Conservation (phyloP, 2,888 invertebrate genomes). For the Andrena trimmerana region DNA sequence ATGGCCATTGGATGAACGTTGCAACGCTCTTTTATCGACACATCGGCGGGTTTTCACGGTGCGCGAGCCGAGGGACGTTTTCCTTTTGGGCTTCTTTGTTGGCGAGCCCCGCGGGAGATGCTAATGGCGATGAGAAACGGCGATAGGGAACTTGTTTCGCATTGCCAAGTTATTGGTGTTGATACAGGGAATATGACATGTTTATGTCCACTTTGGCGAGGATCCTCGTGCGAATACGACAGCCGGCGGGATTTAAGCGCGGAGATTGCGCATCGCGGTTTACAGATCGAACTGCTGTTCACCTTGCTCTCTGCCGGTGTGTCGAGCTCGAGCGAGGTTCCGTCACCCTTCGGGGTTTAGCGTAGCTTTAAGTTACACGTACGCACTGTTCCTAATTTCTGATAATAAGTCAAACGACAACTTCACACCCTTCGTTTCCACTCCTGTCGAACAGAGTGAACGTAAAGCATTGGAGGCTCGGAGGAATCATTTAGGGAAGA, state of each 20-base stretch:
- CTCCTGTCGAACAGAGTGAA: too few relatives aligned
- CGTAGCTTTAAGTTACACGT: too few relatives aligned
- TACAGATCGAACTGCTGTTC: too few relatives aligned
- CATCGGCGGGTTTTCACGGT: constrained; percentile 50
- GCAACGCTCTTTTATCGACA: constrained; percentile 31
- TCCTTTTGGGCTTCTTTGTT: constrained; percentile 42
- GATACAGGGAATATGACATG: constrained; percentile 39
- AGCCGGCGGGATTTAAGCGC: background rate
- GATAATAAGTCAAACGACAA: too few relatives aligned
- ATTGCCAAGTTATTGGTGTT: constrained; percentile 27
- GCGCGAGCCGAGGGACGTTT: constrained; percentile 28
- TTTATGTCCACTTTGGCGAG: constrained; percentile 21
- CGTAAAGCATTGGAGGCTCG: too few relatives aligned
- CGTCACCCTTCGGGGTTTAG: too few relatives aligned
- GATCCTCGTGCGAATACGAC: constrained; percentile 17
- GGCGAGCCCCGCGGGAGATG: constrained; percentile 1
- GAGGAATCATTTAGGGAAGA: background rate
- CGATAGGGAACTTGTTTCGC: constrained; percentile 38
- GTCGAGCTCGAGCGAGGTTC: too few relatives aligned
- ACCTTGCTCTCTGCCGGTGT: too few relatives aligned
- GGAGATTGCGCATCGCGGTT: background rate
- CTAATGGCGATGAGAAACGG: constrained; percentile 24
- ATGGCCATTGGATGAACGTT: constrained; percentile 30
- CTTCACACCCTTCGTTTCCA: too few relatives aligned
- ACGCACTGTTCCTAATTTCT: too few relatives aligned